Conservation (phyloP, 1,140 invertebrate genomes). For the Reticulitermes speratus region DNA sequence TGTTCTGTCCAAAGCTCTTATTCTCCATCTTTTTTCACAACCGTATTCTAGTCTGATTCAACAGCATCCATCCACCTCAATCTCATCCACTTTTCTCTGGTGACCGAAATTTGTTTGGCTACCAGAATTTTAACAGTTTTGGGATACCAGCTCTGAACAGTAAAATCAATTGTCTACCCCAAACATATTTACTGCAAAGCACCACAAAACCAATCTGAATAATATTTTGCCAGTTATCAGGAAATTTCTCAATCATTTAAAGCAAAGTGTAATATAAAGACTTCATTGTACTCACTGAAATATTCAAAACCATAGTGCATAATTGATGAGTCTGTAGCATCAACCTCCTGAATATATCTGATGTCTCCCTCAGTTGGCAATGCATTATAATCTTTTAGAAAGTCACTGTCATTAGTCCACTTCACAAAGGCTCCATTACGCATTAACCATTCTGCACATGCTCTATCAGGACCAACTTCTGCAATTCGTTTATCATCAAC, state of each 20-base stretch:
- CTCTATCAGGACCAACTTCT: conserved; percentile 75
- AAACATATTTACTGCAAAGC: too few species aligned
- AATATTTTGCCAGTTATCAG: not conserved
- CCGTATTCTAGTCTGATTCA: too few species aligned
- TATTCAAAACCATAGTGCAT: conserved; percentile 76
- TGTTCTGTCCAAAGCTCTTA: too few species aligned
- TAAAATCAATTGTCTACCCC: too few species aligned
- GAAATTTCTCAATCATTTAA: conserved; percentile 40
- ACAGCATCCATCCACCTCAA: too few species aligned
- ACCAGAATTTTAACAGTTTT: too few species aligned
- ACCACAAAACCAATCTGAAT: too few species aligned
- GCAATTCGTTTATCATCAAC: conserved; percentile 67
- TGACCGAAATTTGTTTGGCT: too few species aligned
- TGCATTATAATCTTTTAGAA: conserved; percentile 67
- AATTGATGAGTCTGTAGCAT: conserved; percentile 74
- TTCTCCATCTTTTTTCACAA: too few species aligned
- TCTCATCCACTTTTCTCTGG: too few species aligned
- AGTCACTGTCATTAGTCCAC: conserved; percentile 58
- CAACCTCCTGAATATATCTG: conserved; percentile 64
- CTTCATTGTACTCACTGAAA: conserved; percentile 59
- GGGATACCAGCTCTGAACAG: too few species aligned
- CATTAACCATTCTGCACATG: conserved; percentile 90
- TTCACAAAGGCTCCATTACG: conserved; percentile 75
- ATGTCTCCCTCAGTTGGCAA: conserved; percentile 53
- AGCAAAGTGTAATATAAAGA: not conserved